Evolutionary conservation across 2,113 vertebrate genomes (phyloP).

Genomic region (Archilochus colubris): DNA sequence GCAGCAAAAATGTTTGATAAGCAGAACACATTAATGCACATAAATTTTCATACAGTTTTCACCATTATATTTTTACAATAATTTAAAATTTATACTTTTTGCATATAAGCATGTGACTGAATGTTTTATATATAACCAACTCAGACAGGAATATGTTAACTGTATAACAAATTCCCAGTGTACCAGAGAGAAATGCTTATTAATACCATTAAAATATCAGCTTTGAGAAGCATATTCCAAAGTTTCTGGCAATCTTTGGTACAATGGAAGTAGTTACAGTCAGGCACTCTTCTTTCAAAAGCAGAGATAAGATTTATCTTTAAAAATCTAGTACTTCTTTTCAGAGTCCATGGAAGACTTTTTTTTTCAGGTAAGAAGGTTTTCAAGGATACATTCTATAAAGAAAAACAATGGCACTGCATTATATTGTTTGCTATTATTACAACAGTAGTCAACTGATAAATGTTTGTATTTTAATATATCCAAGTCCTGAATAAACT

Average conservation of each 20-base stretch:
- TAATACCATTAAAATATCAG: background rate
- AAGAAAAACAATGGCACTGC: background rate
- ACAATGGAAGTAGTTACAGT: background rate
- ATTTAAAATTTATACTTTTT: background rate
- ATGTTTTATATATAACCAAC: background rate
- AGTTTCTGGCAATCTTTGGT: background rate
- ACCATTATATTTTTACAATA: background rate
- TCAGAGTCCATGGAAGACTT: background rate
- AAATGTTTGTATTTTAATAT: background rate
- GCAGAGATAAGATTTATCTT: background rate
- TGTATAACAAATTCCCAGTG: background rate
- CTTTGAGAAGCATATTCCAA: background rate
- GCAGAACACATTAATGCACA: background rate
- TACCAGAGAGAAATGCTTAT: background rate
- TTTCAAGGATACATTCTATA: background rate
- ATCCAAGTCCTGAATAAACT: background rate
- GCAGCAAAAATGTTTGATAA: background rate
- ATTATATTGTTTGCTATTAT: background rate
- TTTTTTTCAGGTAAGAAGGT: background rate
- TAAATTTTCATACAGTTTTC: background rate
- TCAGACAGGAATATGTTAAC: background rate
- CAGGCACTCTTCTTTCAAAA: background rate
- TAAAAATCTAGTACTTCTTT: background rate
- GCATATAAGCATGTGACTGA: background rate
- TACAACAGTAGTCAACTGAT: background rate